Evolutionary conservation across 1,140 invertebrate genomes (phyloP), one percentile per base, ranked within the genome.

Genomic region (Gonioctena quinquepunctata): DNA sequence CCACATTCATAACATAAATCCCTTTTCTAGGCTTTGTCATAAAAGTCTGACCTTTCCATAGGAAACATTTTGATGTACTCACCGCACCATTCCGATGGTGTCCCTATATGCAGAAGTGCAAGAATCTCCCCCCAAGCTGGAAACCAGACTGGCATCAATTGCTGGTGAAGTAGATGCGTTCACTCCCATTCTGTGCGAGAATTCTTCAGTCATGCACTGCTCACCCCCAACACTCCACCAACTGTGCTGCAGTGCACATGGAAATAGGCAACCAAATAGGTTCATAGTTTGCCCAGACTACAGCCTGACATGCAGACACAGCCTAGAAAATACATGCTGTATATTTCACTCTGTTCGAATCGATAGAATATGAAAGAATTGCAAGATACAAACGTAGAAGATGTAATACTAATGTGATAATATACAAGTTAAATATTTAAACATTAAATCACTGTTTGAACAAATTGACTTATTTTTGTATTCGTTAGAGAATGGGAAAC

Each of bases 271-370:
- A 79, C 85, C 85, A 76, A 88, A 86, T 80, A 88, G 81, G 82
- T 88, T 88, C 87, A 88, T 88, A 78, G 81, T 84, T 86, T 78
- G 83, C 85, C 86, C 86, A 87, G 86, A 86, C 85, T 82, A 81
- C 80, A 81, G 86, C 86, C 85, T 87, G 80, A 72, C 73, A 70
- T 72, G 75, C 78, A 80, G 77, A 80, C 77, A 78, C 74, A 78
- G 78, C 72, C 78, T 80, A 28, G 6, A 74, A 79, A 67, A 42
- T n/a, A n/a, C n/a, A n/a, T n/a, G n/a, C n/a, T n/a, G n/a, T n/a
- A n/a, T n/a, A n/a, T n/a, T n/a, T n/a, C n/a, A n/a, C n/a, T n/a
- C n/a, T n/a, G n/a, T n/a, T n/a, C n/a, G n/a, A n/a, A n/a, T n/a
- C n/a, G n/a, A n/a, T n/a, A n/a, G n/a, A n/a, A n/a, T n/a, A n/a